Evolutionary conservation across 1,140 invertebrate species (phyloP).

Genomic region (Zophobas atratus): DNA sequence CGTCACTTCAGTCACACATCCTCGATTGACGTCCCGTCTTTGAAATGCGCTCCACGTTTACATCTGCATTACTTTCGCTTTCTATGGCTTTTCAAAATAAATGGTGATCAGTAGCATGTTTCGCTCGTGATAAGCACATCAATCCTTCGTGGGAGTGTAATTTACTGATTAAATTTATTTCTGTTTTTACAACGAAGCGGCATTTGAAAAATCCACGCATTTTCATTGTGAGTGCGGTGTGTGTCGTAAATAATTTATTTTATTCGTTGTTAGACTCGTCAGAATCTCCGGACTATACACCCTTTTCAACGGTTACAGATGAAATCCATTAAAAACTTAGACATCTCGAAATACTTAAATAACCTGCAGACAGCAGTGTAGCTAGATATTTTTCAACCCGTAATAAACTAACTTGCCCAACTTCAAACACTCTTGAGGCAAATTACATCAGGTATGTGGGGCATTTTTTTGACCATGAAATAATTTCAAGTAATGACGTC

Average conservation of each 20-base stretch:
- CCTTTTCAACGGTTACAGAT: neutral
- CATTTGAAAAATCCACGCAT: constrained; percentile 3
- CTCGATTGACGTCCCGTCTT: too few relatives aligned
- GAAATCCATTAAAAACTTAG: constrained; percentile 18
- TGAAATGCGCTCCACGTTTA: too few relatives aligned
- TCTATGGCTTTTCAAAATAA: constrained; percentile 9
- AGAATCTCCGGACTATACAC: neutral
- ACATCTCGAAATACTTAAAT: neutral
- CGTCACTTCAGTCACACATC: too few relatives aligned
- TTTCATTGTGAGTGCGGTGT: constrained; percentile 1
- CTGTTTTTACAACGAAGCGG: constrained; percentile 13
- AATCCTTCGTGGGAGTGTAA: constrained; percentile 11
- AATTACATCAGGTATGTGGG: too few relatives aligned
- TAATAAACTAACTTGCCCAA: too few relatives aligned
- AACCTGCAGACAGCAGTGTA: too few relatives aligned
- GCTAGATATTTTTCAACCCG: too few relatives aligned
- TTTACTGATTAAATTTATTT: constrained; percentile 35
- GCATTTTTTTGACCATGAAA: too few relatives aligned
- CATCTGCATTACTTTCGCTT: neutral
- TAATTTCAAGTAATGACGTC: too few relatives aligned
- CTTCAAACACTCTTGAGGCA: too few relatives aligned
- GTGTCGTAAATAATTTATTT: constrained; percentile 4
- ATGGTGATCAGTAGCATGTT: constrained; percentile 23
- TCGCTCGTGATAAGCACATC: constrained; percentile 12
- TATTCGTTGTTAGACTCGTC: neutral